These are phyloP conservation scores for Araneus ventricosus DNA, from an alignment of 1,140 invertebrate species.

Conservation along the genomic window DNA sequence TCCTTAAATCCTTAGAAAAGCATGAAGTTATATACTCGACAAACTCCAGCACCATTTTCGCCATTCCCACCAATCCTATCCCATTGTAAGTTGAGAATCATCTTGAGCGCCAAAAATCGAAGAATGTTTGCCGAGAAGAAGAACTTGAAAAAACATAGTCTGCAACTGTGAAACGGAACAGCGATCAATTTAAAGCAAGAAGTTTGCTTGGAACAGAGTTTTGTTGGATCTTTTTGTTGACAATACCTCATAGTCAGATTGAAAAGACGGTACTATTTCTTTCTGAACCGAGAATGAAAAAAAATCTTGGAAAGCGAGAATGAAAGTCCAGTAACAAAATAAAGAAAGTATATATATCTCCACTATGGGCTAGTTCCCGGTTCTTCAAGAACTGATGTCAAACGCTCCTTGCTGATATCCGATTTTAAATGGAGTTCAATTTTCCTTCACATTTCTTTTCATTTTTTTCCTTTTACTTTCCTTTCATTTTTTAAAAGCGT, in stretches of 20 bases:
- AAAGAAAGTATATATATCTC: not conserved
- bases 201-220: slow-evolving; percentile 33
- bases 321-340: slow-evolving; percentile 46
- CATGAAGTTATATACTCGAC: not conserved
- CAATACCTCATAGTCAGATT: slow-evolving; percentile 73
- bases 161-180: slow-evolving; percentile 51
- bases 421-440: slow-evolving; percentile 71
- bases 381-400: slow-evolving; percentile 58
- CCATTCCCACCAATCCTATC: slow-evolving; percentile 21
- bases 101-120: slow-evolving; percentile 65
- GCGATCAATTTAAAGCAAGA: slow-evolving; percentile 70
- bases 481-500: slow-evolving; percentile 53
- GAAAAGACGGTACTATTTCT: slow-evolving; percentile 66
- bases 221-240: slow-evolving; percentile 73
- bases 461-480: slow-evolving; percentile 36
- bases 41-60: slow-evolving; percentile 20
- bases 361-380: slow-evolving; percentile 32
- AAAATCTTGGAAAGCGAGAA: slow-evolving; percentile 17
- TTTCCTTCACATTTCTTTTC: slow-evolving; percentile 41
- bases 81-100: slow-evolving; percentile 57
- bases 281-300: not conserved
- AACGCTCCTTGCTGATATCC: slow-evolving; percentile 61
- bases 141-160: slow-evolving; percentile 52
- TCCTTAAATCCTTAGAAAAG: not conserved
- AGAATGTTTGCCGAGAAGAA: slow-evolving; percentile 67